These are phyloP conservation scores for Acropternis orthonyx DNA, from an alignment of 2,797 vertebrate species.

Conservation along the genomic window DNA sequence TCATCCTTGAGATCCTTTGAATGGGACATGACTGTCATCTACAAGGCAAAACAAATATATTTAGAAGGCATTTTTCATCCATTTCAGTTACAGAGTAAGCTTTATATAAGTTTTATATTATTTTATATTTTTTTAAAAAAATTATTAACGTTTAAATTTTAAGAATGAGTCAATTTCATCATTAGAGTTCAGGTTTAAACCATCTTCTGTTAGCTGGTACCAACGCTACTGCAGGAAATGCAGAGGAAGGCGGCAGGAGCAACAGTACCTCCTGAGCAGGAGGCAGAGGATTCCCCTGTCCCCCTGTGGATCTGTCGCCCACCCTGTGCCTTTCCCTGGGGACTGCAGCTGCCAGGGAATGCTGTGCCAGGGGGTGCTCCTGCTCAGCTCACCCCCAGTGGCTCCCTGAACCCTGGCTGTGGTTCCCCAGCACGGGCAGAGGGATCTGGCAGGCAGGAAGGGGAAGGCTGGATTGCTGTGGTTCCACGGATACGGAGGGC, in stretches of 20 bases:
- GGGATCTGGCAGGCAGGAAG: not conserved
- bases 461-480: not conserved
- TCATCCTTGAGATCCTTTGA: conserved; percentile 90
- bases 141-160: not conserved
- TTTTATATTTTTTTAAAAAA: not conserved
- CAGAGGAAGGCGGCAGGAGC: not conserved
- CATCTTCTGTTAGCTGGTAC: not conserved
- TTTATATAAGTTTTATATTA: not conserved
- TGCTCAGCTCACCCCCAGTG: not conserved
- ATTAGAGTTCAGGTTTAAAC: not conserved
- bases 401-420: not conserved
- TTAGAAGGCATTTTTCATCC: conserved; percentile 13
- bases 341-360: fast-evolving
- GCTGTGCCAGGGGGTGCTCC: not conserved
- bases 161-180: not conserved
- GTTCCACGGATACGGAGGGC: not conserved
- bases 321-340: not conserved
- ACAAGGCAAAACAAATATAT: conserved; percentile 16
- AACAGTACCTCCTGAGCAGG: not conserved
- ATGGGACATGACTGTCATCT: conserved; percentile 92
- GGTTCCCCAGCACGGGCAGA: not conserved
- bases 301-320: fast-evolving
- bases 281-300: not conserved
- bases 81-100: not conserved
- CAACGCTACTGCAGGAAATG: not conserved